Base-by-base conservation (phyloP, 2,888 invertebrate genomes). In the Apotomis capreana region DNA sequence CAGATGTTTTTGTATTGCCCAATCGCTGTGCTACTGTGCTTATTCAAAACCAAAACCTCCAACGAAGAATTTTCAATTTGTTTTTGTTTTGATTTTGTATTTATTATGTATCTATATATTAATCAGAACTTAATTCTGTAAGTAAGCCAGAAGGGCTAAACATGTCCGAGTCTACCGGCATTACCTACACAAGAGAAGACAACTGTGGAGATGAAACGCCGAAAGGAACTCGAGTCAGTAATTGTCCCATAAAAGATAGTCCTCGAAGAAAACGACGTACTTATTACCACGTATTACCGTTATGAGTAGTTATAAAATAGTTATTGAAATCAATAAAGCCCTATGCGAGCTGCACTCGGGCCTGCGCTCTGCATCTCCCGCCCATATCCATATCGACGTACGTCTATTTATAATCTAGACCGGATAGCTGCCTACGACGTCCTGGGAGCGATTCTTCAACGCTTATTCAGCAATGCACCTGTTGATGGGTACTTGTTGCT, bases 301-400 rank as follows among this genome's bases (percentile, higher is more conserved):
- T 40, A 40, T 13, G 40, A 46, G 57, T 57, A 58, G 65, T 40
- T 40, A 40, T 40, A 5, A 40, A 40, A 4, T 40, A 49, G 49
- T 46, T 57, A 46, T 46, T 55, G 46, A 13, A 49, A 69, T 61
- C 69, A 44, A 69, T 55, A 55, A 61, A 51, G 44, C n/a, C 57
- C 65, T 69, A 70, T 59, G 64, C 62, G 52, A 46, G 65, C 26
- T 76, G 74, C 70, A 71, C 40, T 67, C 60, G 60, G 75, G 55
- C 77, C 60, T 75, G 76, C 77, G 77, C 76, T 52, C 57, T 76
- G 74, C 75, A 74, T 59, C 72, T 51, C 65, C 65, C 8, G 65
- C 4, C 51, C 46, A 9, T 51, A 67, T 68, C 51, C 46, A 9
- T 51, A 67, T 68, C 26, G 61, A 61, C 69, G 12, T 15, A 46